Evolutionary conservation across 1,140 invertebrate genomes (phyloP).

Genomic region (Pomacea maculata): DNA sequence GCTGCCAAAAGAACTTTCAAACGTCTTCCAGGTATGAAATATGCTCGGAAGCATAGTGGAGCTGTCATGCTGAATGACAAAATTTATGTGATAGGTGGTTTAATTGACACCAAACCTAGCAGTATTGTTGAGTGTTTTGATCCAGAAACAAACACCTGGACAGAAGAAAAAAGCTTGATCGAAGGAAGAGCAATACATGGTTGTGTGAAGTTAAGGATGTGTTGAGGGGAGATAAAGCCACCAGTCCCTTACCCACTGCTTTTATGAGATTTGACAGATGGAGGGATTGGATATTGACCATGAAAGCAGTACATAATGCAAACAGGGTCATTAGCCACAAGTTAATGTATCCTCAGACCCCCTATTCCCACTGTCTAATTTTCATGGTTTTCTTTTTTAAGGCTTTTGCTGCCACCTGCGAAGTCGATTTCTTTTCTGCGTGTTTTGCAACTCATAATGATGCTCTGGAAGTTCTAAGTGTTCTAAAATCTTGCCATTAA

Average conservation of each 20-base stretch:
- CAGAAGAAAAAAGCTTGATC: slow-evolving; percentile 54
- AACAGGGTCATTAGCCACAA: not conserved
- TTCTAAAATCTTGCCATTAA: not conserved
- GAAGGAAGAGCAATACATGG: slow-evolving; percentile 55
- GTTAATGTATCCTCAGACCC: not conserved
- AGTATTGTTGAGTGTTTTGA: slow-evolving; percentile 83
- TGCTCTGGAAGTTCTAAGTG: not conserved
- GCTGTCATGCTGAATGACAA: slow-evolving; percentile 83
- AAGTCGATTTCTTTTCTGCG: not conserved
- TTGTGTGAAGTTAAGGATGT: slow-evolving; percentile 59
- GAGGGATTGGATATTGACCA: too few relatives aligned
- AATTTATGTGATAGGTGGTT: slow-evolving; percentile 85
- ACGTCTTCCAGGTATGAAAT: slow-evolving; percentile 49
- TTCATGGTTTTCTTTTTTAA: too few relatives aligned
- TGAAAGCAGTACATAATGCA: not conserved
- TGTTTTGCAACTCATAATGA: not conserved
- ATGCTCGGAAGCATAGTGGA: slow-evolving; percentile 63
- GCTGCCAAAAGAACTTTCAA: slow-evolving; percentile 61
- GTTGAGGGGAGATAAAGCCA: not conserved
- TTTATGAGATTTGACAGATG: not conserved
- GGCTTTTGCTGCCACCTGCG: not conserved
- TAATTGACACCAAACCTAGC: slow-evolving; percentile 65
- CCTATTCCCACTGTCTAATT: too few relatives aligned
- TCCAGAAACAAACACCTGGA: slow-evolving; percentile 81
- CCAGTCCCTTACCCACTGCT: not conserved